phyloP scores from a whole-genome alignment of 2,888 invertebrate species.

The Branchellion lobata region DNA sequence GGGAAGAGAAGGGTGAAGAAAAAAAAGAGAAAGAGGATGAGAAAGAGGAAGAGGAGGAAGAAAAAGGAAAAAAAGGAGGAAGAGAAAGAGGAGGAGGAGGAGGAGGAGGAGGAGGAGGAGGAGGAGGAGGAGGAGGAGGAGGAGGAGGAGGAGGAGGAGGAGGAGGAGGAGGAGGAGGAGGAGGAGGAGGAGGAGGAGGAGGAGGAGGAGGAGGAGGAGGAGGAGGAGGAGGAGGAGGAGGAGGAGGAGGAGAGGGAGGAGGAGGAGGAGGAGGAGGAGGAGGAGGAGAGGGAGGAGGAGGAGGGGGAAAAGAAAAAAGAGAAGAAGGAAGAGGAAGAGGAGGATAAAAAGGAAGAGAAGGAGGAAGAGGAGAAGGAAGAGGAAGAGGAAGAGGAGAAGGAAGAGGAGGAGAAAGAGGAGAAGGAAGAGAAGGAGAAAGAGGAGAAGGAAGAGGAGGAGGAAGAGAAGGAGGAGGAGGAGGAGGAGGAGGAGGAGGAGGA shows the following conservation, averaged over 20 bases:
- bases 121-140: too few relatives aligned
- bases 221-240: constrained; percentile 5
- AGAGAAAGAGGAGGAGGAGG: not conserved
- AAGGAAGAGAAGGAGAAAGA: not conserved
- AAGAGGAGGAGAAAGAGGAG: not conserved
- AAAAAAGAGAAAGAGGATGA: too few relatives aligned
- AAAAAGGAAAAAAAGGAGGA: not conserved
- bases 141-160: not conserved
- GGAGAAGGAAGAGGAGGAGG: not conserved
- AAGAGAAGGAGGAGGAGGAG: not conserved
- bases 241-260: not conserved
- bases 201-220: not conserved
- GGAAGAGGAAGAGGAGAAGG: constrained; percentile 5
- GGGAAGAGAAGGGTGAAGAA: too few relatives aligned
- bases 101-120: not conserved
- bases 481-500: not conserved
- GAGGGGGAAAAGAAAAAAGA: not conserved
- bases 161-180: not conserved
- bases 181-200: not conserved
- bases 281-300: not conserved
- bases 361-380: too few relatives aligned
- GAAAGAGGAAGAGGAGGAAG: too few relatives aligned
- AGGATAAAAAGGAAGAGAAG: too few relatives aligned
- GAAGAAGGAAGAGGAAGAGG: too few relatives aligned
- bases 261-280: not conserved